Conservation (phyloP, 2,888 invertebrate species). For the Watsonalla binaria region DNA sequence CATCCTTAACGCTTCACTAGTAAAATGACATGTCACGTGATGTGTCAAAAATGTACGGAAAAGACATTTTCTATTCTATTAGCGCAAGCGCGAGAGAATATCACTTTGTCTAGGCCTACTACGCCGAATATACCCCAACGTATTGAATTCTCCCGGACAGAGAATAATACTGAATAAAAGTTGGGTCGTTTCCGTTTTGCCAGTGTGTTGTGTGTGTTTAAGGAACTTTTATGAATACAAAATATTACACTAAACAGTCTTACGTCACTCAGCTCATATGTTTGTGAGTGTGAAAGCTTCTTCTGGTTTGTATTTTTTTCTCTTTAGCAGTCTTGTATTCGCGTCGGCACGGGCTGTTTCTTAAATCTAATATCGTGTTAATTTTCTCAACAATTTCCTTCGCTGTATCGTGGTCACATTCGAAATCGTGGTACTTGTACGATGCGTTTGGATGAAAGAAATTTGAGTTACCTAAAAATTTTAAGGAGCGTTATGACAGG, state of each 20-base stretch:
- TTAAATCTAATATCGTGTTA: constrained; percentile 90
- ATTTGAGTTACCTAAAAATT: constrained; percentile 43
- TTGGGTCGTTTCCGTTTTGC: background rate
- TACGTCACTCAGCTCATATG: constrained; percentile 51
- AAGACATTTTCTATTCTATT: no score
- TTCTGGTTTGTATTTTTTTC: constrained; percentile 81
- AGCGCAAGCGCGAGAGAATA: no score
- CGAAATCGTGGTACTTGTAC: constrained; percentile 94
- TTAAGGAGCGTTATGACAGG: background rate
- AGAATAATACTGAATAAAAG: no score
- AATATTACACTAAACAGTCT: constrained; percentile 26
- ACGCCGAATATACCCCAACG: no score
- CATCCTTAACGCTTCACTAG: no score
- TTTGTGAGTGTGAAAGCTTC: constrained; percentile 75
- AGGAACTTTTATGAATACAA: constrained; percentile 11
- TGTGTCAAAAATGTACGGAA: no score
- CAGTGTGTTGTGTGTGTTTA: constrained; percentile 5
- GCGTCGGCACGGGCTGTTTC: constrained; percentile 87
- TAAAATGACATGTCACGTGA: no score
- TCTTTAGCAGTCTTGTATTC: constrained; percentile 89
- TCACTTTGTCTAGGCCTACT: no score
- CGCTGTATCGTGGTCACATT: constrained; percentile 86
- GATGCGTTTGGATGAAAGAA: constrained; percentile 68
- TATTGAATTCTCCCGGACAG: no score
- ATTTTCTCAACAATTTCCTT: constrained; percentile 92